A percentile compares a stretch with the other conserved stretches of the same genome.
Conservation (phyloP, 1,140 invertebrate genomes). For the Bombyx mandarina region DNA sequence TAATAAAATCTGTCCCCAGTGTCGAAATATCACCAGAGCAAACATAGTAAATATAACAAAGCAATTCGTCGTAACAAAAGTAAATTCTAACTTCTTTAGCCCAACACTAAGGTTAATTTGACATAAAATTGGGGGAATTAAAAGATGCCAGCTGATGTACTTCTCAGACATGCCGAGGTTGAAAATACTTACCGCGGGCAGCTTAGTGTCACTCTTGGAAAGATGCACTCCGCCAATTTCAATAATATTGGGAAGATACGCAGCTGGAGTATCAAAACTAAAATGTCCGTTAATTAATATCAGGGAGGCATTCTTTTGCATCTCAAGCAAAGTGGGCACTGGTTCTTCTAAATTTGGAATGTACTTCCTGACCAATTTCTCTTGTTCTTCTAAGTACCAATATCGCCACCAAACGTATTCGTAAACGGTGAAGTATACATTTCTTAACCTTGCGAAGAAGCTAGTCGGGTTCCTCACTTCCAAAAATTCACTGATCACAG, state of each 20-base stretch:
- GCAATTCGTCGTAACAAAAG: too few species aligned
- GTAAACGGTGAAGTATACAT: constrained; percentile 43
- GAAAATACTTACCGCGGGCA: constrained; percentile 37
- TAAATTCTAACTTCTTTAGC: too few species aligned
- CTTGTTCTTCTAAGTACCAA: constrained; percentile 46
- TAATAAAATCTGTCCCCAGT: too few species aligned
- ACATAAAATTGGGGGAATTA: too few species aligned
- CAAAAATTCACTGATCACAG: constrained; percentile 61
- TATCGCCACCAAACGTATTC: constrained; percentile 50
- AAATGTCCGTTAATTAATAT: constrained; percentile 67
- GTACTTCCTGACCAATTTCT: constrained; percentile 48
- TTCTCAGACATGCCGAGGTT: background rate
- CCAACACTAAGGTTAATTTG: too few species aligned
- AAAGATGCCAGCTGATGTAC: too few species aligned
- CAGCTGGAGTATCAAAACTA: constrained; percentile 50
- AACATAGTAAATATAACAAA: too few species aligned
- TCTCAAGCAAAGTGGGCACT: constrained; percentile 58
- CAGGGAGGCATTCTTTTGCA: constrained; percentile 67
- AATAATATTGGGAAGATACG: constrained; percentile 69
- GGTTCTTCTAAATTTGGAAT: constrained; percentile 34
- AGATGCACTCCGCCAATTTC: constrained; percentile 75
- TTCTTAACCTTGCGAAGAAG: constrained; percentile 51
- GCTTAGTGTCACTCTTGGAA: constrained; percentile 27
- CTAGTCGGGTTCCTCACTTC: constrained; percentile 43
- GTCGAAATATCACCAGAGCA: too few species aligned